Base-by-base conservation (phyloP, 2,797 vertebrate genomes). In the Cuniculus paca region DNA sequence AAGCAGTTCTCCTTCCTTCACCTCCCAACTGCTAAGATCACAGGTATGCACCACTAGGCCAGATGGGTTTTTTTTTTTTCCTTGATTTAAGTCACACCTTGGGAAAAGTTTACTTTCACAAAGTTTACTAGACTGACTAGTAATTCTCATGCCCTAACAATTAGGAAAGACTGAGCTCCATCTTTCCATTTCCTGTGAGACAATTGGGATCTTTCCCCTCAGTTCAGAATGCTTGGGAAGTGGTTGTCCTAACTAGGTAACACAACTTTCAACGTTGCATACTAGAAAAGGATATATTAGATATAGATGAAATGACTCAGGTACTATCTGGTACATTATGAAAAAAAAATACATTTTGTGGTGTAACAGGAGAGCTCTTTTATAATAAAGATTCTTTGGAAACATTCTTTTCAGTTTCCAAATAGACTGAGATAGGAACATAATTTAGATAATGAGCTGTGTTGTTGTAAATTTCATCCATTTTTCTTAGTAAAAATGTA, bases 401-500 rank as follows among this genome's bases (percentile, higher is more conserved):
- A 85, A 95, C 63, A 77, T 94, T 54, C 19, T 97, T 86, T 94
- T 88, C 50, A 88, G 45, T n/a, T 95, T 94, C 70, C 70, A 96
- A 60, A 80, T 88, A 95, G 78, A 77, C 81, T 83, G 65, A 95
- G 50, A 79, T 79, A 90, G 52, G n/a, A 88, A 77, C 4, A 50
- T 95, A 90, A 52, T 22, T 54, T 96, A 78, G 85, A 83, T 91
- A 95, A 95, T 79, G 56, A 81, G 31, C 14, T 84, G 6, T 11
- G 80, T 28, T 86, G 6, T 89, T 80, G 34, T 68, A 94, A 84
- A 74, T 89, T 86, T 92, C 28, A 65, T 68, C 86, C 17, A 45
- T 95, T 95, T 96, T 39, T 89, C 0, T 91, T 94, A 88, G 50
- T 91, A 95, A 96, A 92, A 96, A 60, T 95, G 10, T 93, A n/a